Evolutionary conservation across 2,797 vertebrate species (phyloP).

Genomic region (Cirrhinus molitorella): DNA sequence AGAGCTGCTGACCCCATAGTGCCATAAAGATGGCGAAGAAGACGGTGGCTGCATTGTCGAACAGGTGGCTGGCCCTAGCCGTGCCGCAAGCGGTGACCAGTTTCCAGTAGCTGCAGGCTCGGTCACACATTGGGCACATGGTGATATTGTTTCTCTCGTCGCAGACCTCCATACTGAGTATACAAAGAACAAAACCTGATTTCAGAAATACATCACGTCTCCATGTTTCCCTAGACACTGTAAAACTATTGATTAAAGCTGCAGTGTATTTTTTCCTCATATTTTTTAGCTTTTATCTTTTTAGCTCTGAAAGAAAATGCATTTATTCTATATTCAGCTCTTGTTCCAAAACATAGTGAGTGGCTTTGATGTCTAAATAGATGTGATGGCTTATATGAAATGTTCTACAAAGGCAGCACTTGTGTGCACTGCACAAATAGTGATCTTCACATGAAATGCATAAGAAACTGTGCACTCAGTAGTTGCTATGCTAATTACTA

Average conservation of each 20-base stretch:
- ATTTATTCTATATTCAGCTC: background rate
- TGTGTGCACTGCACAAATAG: background rate
- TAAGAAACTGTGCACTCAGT: background rate
- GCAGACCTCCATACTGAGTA: slow-evolving; percentile 87
- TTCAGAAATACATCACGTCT: slow-evolving; percentile 21
- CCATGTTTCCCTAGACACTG: background rate
- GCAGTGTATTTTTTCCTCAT: background rate
- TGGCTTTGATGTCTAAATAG: background rate
- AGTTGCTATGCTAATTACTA: background rate
- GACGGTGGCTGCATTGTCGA: slow-evolving; percentile 89
- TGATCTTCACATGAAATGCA: background rate
- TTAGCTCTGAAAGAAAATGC: background rate
- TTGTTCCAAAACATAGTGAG: background rate
- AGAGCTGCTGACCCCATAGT: slow-evolving; percentile 83
- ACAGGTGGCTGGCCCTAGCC: slow-evolving; percentile 87
- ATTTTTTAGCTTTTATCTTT: background rate
- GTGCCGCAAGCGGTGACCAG: slow-evolving; percentile 86
- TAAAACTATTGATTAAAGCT: background rate
- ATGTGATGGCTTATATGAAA: background rate
- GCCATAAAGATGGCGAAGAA: slow-evolving; percentile 91
- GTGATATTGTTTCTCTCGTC: slow-evolving; percentile 85
- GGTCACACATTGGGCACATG: slow-evolving; percentile 89
- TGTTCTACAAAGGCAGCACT: background rate
- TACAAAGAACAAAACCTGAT: slow-evolving; percentile 18
- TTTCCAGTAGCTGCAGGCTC: slow-evolving; percentile 87